Evolutionary conservation across 2,113 vertebrate species (phyloP), one percentile per base, ranked within the genome.

Genomic region (Amblyopsis rosae): DNA sequence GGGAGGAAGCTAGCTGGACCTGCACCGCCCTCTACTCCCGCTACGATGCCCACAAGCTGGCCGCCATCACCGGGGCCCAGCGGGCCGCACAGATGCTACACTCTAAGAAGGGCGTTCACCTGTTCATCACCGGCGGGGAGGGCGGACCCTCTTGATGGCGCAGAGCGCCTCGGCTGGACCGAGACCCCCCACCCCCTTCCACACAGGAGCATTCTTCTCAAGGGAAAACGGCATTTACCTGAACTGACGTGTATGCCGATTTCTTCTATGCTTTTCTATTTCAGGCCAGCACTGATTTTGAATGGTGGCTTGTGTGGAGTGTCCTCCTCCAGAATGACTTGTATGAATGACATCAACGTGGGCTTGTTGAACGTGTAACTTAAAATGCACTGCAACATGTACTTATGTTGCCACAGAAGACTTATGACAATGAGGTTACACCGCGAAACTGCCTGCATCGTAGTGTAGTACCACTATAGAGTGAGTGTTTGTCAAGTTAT

Each of bases 31-130:
- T 99, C 26, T 98, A 96, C 86, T 95, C 95, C 16, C 94, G 94
- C 86, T 99, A 96, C 0, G 96, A 99, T 6, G 93, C 91, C 50
- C 96, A 98, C 85, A 93, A 91, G 35, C 65, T 99, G 77, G 94
- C 95, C 0, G 91, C 94, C 0, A 91, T 98, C 84, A 90, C 93
- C 0, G 97, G 98, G 8, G 91, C 90, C 7, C 94, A 96, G 74
- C 91, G 98, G 9, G 93, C 98, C 0, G 95, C 94, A n/a, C 97
- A 98, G 79, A 99, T 99, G 96, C 90, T 98, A 0, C 93, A 93
- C 83, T 98, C 97, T 55, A 90, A 87, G 65, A 99, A 97, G 88
- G 84, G 81, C 0, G 95, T 96, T 62, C 98, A 99, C 75, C 96
- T 99, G 73, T 99, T 99, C 49, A 80, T 99, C 33, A 99, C 97